Percentiles rank a stretch among this genome's conserved stretches.
Conservation (phyloP, 2,113 vertebrate genomes). For the Charadrius vociferus region DNA sequence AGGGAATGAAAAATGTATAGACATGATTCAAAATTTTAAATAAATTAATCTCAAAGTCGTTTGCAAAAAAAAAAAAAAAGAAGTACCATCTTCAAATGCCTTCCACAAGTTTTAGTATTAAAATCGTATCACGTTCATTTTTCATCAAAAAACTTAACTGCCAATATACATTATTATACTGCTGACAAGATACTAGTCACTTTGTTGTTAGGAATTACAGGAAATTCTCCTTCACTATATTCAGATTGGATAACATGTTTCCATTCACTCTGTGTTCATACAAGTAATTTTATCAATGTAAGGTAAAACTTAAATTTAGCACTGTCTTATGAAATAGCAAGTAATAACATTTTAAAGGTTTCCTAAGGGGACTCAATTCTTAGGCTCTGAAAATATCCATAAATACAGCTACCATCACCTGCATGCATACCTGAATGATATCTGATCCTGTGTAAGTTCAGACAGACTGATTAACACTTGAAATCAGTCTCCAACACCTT, state of each 20-base stretch:
- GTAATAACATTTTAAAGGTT: background rate
- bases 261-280: background rate
- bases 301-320: background rate
- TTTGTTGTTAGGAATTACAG: background rate
- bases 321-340: background rate
- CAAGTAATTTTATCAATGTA: background rate
- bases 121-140: background rate
- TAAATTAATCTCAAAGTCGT: background rate
- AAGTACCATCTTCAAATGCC: background rate
- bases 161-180: background rate
- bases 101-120: background rate
- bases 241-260: background rate
- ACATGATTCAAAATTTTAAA: background rate
- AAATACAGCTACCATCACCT: background rate
- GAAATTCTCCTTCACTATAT: rapidly evolving
- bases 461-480: background rate
- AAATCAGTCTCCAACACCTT: background rate
- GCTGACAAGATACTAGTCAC: background rate
- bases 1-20: background rate
- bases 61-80: background rate
- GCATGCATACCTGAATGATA: background rate
- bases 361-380: background rate
- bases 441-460: background rate
- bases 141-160: background rate
- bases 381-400: background rate